Conservation (phyloP, 2,113 vertebrate species). For the Heloderma charlesbogerti region DNA sequence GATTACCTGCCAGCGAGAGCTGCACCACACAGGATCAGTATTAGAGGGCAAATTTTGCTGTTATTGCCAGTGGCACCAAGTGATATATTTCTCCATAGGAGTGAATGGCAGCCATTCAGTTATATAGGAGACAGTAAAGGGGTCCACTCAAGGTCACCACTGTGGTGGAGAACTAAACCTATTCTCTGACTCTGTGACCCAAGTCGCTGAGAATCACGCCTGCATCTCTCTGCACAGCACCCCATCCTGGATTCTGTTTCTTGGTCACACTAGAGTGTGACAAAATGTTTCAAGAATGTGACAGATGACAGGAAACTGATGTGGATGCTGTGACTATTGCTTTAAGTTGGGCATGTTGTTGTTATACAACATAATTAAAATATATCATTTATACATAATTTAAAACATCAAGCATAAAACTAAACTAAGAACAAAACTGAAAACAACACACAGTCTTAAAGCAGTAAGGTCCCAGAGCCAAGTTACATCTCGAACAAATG, state of each 20-base stretch:
- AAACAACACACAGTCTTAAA: too few relatives aligned
- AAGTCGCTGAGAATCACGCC: neutral
- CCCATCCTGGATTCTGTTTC: neutral
- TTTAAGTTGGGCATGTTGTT: too few relatives aligned
- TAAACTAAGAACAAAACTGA: too few relatives aligned
- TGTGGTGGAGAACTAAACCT: neutral
- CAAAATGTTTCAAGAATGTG: neutral
- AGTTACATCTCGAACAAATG: too few relatives aligned
- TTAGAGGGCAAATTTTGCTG: neutral
- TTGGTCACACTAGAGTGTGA: neutral
- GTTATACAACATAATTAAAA: too few relatives aligned
- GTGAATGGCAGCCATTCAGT: neutral
- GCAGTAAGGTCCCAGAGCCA: too few relatives aligned
- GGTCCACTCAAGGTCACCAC: too few relatives aligned
- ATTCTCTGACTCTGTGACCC: neutral
- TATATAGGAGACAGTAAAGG: neutral
- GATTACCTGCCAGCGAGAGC: too few relatives aligned
- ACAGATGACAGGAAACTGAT: neutral
- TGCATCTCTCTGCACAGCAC: neutral
- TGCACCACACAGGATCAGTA: neutral
- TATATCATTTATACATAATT: too few relatives aligned
- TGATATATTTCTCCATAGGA: neutral
- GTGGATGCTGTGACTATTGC: neutral
- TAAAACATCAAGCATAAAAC: too few relatives aligned
- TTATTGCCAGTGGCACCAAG: neutral